Base-by-base conservation (phyloP, 92 coral and sea anemone species). In the Virgularia gustaviana region DNA sequence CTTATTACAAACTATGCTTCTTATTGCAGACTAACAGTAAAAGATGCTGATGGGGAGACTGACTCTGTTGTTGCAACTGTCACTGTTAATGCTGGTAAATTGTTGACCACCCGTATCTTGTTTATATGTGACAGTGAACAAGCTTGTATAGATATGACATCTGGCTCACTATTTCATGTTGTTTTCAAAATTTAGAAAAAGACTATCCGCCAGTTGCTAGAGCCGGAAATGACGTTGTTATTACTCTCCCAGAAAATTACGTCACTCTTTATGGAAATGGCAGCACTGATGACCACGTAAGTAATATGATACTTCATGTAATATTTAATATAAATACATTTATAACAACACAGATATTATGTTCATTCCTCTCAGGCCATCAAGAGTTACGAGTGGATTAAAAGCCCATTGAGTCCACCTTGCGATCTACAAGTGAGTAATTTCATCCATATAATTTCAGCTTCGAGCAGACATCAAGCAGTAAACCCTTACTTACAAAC, bases 191-290 rank as follows among this genome's bases (percentile, higher is more conserved):
- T 70, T 16, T 81, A 89, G 98, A 92, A 63, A 92, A 92, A 92
- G 98, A 92, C 75, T 92, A 92, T 71, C 98, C 98, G 10, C 98
- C 98, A 41, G 96, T 89, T 39, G 98, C 98, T 29, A 88, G 98
- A 49, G 98, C 98, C 12, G 87, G 98, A 13, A 83, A 92, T 72
- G 98, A 89, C 68, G 87, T 85, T 2, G 91, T 92, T 33, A 83
- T 92, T 15, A 90, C 95, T 11, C 64, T 92, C 10, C 98, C 98
- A 22, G 87, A 84, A 67, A 87, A 92, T 45, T 87, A 77, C 62
- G 90, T 92, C 38, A 85, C 88, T 6, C 77, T 92, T 16, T 63
- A 82, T 61, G 98, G 88, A 11, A 92, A 89, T 72, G 81, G 96
- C 19, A 92, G 98, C 34, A 89, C 94, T 27, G 98, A 92, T 61